phyloP scores from a whole-genome alignment of 2,113 vertebrate species.

The Barbus barbus region DNA sequence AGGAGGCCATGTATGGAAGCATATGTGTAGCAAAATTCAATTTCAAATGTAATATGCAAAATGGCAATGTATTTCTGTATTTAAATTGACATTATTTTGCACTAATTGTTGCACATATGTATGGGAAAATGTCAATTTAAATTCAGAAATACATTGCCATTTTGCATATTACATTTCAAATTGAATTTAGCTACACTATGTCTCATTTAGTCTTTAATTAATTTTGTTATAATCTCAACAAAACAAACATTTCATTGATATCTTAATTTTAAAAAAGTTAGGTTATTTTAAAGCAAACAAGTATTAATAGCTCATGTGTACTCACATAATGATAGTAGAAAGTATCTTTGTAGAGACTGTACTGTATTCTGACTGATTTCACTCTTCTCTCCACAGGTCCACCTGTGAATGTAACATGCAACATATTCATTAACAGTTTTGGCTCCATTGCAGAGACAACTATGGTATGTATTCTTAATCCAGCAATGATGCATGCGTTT shows the following conservation, averaged over 20 bases:
- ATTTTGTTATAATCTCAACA: neutral
- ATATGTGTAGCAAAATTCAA: too few relatives aligned
- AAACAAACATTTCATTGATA: neutral
- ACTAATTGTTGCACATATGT: too few relatives aligned
- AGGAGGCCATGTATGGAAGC: too few relatives aligned
- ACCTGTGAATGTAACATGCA: conserved; percentile 86
- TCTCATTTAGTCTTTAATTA: neutral
- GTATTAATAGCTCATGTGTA: neutral
- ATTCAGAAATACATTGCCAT: too few relatives aligned
- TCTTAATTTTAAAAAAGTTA: too few relatives aligned
- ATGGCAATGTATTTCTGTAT: too few relatives aligned
- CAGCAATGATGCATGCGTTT: neutral
- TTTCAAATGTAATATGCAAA: too few relatives aligned
- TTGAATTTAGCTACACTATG: too few relatives aligned
- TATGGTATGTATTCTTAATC: conserved; percentile 76
- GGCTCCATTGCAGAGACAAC: conserved; percentile 88
- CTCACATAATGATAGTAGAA: neutral
- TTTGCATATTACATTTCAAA: too few relatives aligned
- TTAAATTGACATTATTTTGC: too few relatives aligned
- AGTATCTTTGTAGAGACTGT: neutral
- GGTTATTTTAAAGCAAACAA: neutral
- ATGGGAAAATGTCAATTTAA: too few relatives aligned
- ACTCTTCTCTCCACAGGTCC: conserved; percentile 72
- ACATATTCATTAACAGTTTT: conserved; percentile 91
- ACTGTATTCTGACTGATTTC: neutral